Evolutionary conservation across 2,888 invertebrate species (phyloP), one percentile per base, ranked within the genome.

Genomic region (Hypselothyrea guttata): DNA sequence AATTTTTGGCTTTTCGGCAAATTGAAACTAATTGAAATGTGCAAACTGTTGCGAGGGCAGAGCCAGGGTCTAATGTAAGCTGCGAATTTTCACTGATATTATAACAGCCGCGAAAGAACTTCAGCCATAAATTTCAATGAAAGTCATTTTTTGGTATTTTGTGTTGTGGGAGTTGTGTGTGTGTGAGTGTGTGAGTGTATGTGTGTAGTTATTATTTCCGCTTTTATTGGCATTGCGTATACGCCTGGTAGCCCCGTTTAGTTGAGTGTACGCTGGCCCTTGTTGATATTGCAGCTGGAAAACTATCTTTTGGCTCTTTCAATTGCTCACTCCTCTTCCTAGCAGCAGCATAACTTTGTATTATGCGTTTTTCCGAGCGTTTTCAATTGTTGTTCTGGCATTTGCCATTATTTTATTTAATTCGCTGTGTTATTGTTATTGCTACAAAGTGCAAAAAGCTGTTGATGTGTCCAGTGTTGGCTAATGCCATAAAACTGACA

Each of bases 21-120:
- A 78, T 82, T 71, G 68, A 75, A 81, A 75, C 83, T 84, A 84
- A 81, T 84, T 81, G 75, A 73, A 84, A 65, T 71, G 71, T 66
- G 60, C 65, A 68, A 62, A 75, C 34, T 47, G 48, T 59, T 42
- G 35, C 42, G 12, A 9, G 28, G 1, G 2, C n/a, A 7, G 0
- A 28, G n/a, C n/a, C 7, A 31, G 7, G 28, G 8, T 7, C 8
- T 11, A 27, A n/a, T 8, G 7, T 1, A 0, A 12, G 15, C 13
- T 31, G 15, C 16, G 11, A 18, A 33, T 46, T 60, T 48, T 46
- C 48, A 38, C 41, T 48, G 65, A 55, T 60, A 65, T 54, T 51
- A 56, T 56, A 65, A 49, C 34, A 53, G 48, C n/a, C 28, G 47
- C 27, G 16, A 56, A 35, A 33, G 45, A 67, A 71, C 65, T 71